Conservation (phyloP, 2,888 invertebrate genomes). For the Elmis aenea region DNA sequence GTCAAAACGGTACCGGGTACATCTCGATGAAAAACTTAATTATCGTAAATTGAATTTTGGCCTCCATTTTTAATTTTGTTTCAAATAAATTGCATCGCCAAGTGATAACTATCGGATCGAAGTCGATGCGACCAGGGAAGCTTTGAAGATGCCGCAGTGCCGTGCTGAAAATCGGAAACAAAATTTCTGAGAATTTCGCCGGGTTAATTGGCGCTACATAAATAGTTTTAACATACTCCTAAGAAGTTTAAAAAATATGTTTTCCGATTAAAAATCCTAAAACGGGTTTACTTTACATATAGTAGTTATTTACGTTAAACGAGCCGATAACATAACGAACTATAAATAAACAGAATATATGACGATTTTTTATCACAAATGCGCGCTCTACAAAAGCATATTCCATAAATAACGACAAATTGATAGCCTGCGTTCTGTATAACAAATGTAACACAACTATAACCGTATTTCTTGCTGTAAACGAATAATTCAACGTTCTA, state of each 20-base stretch:
- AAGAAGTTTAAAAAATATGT: too few species aligned
- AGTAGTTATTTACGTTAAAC: too few species aligned
- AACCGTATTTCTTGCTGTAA: conserved; percentile 24
- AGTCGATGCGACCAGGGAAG: conserved; percentile 11
- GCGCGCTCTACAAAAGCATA: neutral
- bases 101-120: conserved; percentile 30
- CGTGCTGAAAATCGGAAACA: conserved; percentile 9
- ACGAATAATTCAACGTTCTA: conserved; percentile 18
- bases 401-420: conserved; percentile 18
- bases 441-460: conserved; percentile 28
- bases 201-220: too few species aligned
- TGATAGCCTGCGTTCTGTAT: conserved; percentile 25
- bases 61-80: conserved; percentile 39
- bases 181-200: too few species aligned
- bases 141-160: conserved; percentile 14
- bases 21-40: conserved; percentile 34
- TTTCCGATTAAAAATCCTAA: too few species aligned
- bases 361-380: too few species aligned
- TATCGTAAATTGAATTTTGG: conserved; percentile 43
- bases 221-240: too few species aligned
- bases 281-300: too few species aligned
- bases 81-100: conserved; percentile 33
- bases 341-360: too few species aligned
- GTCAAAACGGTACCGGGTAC: conserved; percentile 25
- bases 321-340: too few species aligned